phyloP scores from a whole-genome alignment of 2,797 vertebrate genomes.

The Erpetoichthys calabaricus region DNA sequence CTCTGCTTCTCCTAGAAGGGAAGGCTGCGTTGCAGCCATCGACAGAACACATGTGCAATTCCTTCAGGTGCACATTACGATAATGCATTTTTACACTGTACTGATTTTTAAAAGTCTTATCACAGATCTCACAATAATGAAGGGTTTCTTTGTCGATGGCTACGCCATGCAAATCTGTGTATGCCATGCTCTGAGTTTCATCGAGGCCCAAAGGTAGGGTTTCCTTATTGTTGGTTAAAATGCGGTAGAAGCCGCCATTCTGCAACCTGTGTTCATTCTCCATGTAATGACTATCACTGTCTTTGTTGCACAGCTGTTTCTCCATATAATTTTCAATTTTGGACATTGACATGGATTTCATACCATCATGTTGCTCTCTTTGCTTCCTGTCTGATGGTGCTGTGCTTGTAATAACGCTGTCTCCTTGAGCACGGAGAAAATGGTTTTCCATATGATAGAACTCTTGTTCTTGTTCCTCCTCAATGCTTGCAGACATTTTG shows the following conservation, averaged over 20 bases:
- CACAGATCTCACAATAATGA: slow-evolving; percentile 83
- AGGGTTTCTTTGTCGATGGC: slow-evolving; percentile 44
- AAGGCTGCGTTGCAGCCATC: slow-evolving; percentile 81
- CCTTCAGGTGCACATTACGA: slow-evolving; percentile 79
- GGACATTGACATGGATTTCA: slow-evolving; percentile 26
- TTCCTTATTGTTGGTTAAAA: slow-evolving; percentile 39
- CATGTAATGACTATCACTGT: slow-evolving; percentile 43
- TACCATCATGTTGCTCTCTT: slow-evolving; percentile 30
- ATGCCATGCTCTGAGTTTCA: slow-evolving; percentile 43
- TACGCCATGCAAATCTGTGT: slow-evolving; percentile 32
- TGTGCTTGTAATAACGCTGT: slow-evolving; percentile 26
- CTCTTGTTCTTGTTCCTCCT: slow-evolving; percentile 32
- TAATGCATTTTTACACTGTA: slow-evolving; percentile 88
- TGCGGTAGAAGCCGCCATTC: slow-evolving; percentile 41
- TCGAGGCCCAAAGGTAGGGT: slow-evolving; percentile 44
- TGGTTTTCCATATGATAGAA: slow-evolving; percentile 38
- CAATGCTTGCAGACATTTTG: slow-evolving; percentile 31
- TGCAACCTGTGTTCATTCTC: slow-evolving; percentile 48
- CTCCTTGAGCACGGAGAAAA: slow-evolving; percentile 20
- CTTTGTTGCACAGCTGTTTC: slow-evolving; percentile 34
- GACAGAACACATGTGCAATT: slow-evolving; percentile 79
- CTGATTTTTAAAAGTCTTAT: slow-evolving; percentile 84
- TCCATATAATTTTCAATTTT: slow-evolving; percentile 34
- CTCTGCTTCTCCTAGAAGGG: slow-evolving; percentile 83
- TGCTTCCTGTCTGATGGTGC: slow-evolving; percentile 13